phyloP scores from a whole-genome alignment of 2,888 invertebrate genomes.

The Loripinus fragilis region DNA sequence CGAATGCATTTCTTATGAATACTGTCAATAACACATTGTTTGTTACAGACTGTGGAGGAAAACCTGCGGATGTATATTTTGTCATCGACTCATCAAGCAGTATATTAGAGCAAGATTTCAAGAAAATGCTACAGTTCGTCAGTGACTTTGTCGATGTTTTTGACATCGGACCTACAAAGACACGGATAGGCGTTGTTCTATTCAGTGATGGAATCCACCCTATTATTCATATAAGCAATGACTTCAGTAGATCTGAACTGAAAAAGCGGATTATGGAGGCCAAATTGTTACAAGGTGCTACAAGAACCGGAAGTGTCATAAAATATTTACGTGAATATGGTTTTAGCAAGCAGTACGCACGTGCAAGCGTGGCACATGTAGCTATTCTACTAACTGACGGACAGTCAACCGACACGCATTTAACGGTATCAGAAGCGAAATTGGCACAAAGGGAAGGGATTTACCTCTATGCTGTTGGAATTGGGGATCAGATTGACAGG shows the following conservation, averaged over 20 bases:
- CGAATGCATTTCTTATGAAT: too few relatives aligned
- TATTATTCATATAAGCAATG: constrained; percentile 59
- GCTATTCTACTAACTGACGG: constrained; percentile 68
- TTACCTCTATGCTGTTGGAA: constrained; percentile 62
- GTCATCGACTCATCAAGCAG: constrained; percentile 69
- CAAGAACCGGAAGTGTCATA: constrained; percentile 60
- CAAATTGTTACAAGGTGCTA: constrained; percentile 52
- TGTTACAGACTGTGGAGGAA: constrained; percentile 63
- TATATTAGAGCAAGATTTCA: constrained; percentile 64
- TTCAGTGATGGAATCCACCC: constrained; percentile 62
- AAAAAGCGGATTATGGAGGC: constrained; percentile 49
- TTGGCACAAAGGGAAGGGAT: constrained; percentile 49
- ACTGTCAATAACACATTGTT: too few relatives aligned
- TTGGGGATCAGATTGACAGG: constrained; percentile 56
- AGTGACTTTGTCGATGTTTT: constrained; percentile 63
- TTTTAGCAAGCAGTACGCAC: constrained; percentile 37
- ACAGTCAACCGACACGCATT: constrained; percentile 44
- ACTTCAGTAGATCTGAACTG: constrained; percentile 45
- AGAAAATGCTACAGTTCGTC: constrained; percentile 68
- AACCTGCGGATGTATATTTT: constrained; percentile 66
- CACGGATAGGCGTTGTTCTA: constrained; percentile 67
- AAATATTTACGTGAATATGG: constrained; percentile 49
- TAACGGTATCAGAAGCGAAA: constrained; percentile 49
- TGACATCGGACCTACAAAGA: constrained; percentile 60
- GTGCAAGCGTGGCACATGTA: constrained; percentile 56